Conservation (phyloP, 2,888 invertebrate species). For the Dynastes maya region DNA sequence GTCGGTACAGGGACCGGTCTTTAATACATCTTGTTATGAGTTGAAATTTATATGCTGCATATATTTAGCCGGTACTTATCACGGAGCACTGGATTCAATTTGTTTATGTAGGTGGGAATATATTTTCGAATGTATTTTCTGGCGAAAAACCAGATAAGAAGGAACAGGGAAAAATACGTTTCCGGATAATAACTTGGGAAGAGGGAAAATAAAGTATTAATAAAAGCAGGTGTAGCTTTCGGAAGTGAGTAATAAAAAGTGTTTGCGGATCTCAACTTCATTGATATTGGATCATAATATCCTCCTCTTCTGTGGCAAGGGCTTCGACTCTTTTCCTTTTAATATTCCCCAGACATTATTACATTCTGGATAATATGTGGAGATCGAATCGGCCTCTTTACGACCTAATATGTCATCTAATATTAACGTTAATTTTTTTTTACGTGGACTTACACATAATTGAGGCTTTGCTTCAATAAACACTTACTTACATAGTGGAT, state of each 20-base stretch:
- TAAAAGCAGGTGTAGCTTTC: slow-evolving; percentile 40
- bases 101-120: background rate
- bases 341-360: slow-evolving; percentile 35
- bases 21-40: too few relatives aligned
- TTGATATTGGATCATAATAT: slow-evolving; percentile 40
- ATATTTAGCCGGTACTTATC: too few relatives aligned
- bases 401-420: slow-evolving; percentile 32
- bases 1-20: too few relatives aligned
- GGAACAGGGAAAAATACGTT: background rate
- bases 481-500: slow-evolving; percentile 2
- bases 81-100: too few relatives aligned
- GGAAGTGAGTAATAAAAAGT: slow-evolving; percentile 38
- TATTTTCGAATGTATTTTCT: background rate
- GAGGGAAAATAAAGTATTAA: slow-evolving; percentile 30
- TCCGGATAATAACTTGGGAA: slow-evolving; percentile 9
- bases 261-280: slow-evolving; percentile 29
- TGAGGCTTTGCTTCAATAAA: slow-evolving; percentile 24
- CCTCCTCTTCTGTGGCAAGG: slow-evolving; percentile 14
- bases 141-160: background rate
- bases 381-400: slow-evolving; percentile 28
- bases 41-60: too few relatives aligned
- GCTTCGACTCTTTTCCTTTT: slow-evolving; percentile 18
- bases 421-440: slow-evolving; percentile 18
- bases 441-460: background rate
- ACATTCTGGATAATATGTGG: slow-evolving; percentile 25